phyloP scores from a whole-genome alignment of 1,140 invertebrate genomes.

The Uloborus diversus region DNA sequence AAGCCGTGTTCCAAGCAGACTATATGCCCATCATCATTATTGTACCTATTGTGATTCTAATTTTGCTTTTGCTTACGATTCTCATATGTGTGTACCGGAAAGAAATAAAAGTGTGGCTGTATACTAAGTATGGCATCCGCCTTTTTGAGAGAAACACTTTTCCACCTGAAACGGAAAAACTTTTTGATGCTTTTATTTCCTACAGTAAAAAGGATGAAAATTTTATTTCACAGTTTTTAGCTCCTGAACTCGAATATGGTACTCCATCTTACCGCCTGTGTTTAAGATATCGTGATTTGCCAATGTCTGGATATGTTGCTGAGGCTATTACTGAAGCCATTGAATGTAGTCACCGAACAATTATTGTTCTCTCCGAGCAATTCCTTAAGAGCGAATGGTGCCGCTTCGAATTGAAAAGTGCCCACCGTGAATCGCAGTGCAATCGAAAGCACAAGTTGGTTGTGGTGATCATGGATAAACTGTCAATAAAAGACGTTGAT shows the following conservation, averaged over 20 bases:
- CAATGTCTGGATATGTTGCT: slow-evolving; percentile 59
- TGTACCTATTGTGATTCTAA: slow-evolving; percentile 44
- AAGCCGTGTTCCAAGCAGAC: slow-evolving; percentile 66
- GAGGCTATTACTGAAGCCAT: slow-evolving; percentile 84
- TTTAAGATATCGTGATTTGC: slow-evolving; percentile 66
- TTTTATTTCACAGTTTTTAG: slow-evolving; percentile 84
- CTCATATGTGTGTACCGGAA: slow-evolving; percentile 83
- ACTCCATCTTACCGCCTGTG: slow-evolving; percentile 70
- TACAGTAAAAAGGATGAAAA: slow-evolving; percentile 93
- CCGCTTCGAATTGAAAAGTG: slow-evolving; percentile 90
- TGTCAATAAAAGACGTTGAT: slow-evolving; percentile 53
- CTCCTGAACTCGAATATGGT: slow-evolving; percentile 83
- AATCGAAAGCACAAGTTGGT: slow-evolving; percentile 78
- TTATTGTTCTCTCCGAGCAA: slow-evolving; percentile 89
- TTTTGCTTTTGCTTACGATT: slow-evolving; percentile 66
- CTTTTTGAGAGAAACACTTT: slow-evolving; percentile 70
- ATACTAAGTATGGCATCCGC: slow-evolving; percentile 70
- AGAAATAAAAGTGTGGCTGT: slow-evolving; percentile 65
- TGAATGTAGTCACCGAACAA: slow-evolving; percentile 86
- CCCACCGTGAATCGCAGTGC: slow-evolving; percentile 83
- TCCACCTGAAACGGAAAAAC: slow-evolving; percentile 79
- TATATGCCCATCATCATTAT: slow-evolving; percentile 67
- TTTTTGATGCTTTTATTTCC: slow-evolving; percentile 92
- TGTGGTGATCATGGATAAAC: slow-evolving; percentile 70
- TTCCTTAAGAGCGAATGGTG: slow-evolving; percentile 95